Evolutionary conservation across 2,113 vertebrate genomes (phyloP), one percentile per base, ranked within the genome.

Genomic region (Toxostoma redivivum): DNA sequence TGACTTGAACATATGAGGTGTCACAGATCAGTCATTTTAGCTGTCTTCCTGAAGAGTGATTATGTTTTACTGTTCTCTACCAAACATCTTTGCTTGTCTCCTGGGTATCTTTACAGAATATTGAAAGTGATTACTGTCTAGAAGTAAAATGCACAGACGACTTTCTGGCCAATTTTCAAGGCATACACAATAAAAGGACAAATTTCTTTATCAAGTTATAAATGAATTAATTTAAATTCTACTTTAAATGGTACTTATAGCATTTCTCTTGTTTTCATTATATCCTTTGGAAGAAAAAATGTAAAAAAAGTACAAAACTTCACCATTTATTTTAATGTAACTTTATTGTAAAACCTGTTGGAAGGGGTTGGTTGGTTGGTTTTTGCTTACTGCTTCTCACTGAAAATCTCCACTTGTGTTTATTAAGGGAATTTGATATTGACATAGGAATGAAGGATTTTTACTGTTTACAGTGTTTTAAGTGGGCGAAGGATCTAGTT

Each of bases 1-100:
- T 98, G 98, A 98, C 98, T 97, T 85, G 95, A 97, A 97, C 97
- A 94, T 98, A 96, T 95, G 95, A 97, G 95, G 93, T 96, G 97
- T 94, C 91, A 96, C 96, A 97, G 97, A 97, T 98, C 96, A 97
- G 95, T 98, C 97, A 97, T 98, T 98, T 97, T 97, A 97, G 97
- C 97, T 97, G 98, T 98, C 98, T 98, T 97, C 86, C 61, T 92
- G 79, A 96, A 98, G 98, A 98, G 95, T 96, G 97, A 98, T 98
- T 96, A 92, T 95, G 86, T 97, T 98, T 97, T 96, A 76, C 91
- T 91, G 74, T 76, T 97, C 97, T 48, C 93, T 95, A 84, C 95
- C 95, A 97, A 97, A 96, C 92, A 94, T 96, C 94, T 93, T 90
- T 62, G 31, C 73, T 72, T 73, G 67, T 97, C 98, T 98, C 98